Evolutionary conservation across 2,888 invertebrate genomes (phyloP).

Genomic region (Cephus pygmeus): DNA sequence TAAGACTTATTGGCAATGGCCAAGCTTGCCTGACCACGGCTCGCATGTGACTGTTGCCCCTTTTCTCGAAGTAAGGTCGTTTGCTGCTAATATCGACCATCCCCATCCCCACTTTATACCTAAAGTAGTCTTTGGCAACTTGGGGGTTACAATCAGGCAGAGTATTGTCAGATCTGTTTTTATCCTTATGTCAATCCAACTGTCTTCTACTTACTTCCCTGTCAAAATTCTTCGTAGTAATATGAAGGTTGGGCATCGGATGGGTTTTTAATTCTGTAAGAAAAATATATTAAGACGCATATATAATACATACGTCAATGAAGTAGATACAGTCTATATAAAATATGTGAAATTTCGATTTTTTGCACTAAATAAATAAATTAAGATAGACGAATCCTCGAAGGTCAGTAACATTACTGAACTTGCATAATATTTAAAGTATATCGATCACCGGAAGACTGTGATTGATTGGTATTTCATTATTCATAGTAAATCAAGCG

Average conservation of each 20-base stretch:
- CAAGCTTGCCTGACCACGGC: slow-evolving; percentile 41
- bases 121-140: slow-evolving; percentile 24
- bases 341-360: not conserved
- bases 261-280: not conserved
- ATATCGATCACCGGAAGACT: not conserved
- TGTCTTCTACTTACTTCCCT: not conserved
- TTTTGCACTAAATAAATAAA: not conserved
- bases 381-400: not conserved
- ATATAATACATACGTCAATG: not conserved
- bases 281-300: too few relatives aligned
- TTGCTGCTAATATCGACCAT: slow-evolving; percentile 59
- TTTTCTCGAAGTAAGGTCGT: slow-evolving; percentile 48
- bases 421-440: not conserved
- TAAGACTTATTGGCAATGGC: not conserved
- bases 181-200: not conserved
- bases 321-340: not conserved
- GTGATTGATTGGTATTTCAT: slow-evolving; percentile 5
- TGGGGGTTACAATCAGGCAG: not conserved
- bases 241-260: not conserved
- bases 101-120: slow-evolving; percentile 47
- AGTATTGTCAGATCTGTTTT: not conserved
- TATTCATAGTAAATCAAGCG: slow-evolving; percentile 1
- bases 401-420: slow-evolving; percentile 2
- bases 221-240: not conserved
- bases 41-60: slow-evolving; percentile 58